These are phyloP conservation scores for Platycnemis pennipes DNA, from an alignment of 2,888 invertebrate genomes.

Conservation along the genomic window DNA sequence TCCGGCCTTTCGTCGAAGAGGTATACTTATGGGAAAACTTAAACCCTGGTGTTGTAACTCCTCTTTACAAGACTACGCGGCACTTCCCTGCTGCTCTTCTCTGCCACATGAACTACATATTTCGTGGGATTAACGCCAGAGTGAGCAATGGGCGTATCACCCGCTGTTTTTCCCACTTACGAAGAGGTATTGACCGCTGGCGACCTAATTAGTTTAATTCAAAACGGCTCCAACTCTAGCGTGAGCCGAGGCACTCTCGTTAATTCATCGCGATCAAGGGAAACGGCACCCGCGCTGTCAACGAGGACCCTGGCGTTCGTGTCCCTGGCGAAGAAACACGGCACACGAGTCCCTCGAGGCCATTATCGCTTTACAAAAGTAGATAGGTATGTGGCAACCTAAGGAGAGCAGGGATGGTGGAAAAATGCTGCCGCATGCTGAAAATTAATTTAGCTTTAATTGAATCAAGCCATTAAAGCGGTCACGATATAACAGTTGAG, in stretches of 20 bases:
- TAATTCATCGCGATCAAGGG: conserved; percentile 49
- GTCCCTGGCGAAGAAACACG: background rate
- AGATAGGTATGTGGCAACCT: background rate
- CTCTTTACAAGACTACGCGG: no score
- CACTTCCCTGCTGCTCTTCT: no score
- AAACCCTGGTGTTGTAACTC: no score
- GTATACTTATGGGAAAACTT: no score
- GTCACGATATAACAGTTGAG: conserved; percentile 11
- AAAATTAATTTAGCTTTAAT: background rate
- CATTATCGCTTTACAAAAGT: conserved; percentile 28
- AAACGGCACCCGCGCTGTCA: background rate
- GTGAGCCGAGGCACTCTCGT: background rate
- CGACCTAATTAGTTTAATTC: conserved; percentile 24
- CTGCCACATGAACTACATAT: no score
- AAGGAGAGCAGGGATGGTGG: background rate
- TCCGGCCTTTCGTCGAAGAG: no score
- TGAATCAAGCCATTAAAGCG: background rate
- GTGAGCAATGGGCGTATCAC: conserved; percentile 15
- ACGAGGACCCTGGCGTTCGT: background rate
- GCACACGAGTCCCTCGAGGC: background rate
- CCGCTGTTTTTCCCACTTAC: conserved; percentile 12
- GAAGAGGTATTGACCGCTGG: background rate
- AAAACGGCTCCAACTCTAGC: background rate
- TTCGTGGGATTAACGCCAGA: no score
- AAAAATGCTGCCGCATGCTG: background rate